These are phyloP conservation scores for Apodemus agrarius DNA, from an alignment of 2,797 vertebrate species.

Conservation along the genomic window DNA sequence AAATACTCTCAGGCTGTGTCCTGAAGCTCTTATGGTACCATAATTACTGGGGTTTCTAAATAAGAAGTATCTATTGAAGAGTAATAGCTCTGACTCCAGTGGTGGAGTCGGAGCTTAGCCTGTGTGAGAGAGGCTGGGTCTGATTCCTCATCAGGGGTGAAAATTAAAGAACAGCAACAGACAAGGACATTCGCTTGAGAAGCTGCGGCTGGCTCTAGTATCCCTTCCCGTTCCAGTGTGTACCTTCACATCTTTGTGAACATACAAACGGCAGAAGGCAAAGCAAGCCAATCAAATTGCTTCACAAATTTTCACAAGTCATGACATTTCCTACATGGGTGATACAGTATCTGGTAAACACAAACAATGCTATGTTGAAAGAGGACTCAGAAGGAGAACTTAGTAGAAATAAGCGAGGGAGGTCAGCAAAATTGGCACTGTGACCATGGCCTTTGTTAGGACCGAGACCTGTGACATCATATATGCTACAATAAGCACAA, in stretches of 20 bases:
- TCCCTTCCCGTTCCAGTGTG: not conserved
- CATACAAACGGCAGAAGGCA: conserved; percentile 20
- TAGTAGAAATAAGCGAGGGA: not conserved
- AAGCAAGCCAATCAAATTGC: conserved; percentile 34
- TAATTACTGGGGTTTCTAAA: not conserved
- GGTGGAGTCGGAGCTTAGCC: not conserved
- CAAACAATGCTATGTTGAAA: not conserved
- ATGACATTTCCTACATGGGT: conserved; percentile 2
- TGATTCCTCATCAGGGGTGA: not conserved
- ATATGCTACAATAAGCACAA: too few relatives aligned
- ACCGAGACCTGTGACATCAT: too few relatives aligned
- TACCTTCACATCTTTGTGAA: conserved; percentile 14
- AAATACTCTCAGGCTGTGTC: not conserved
- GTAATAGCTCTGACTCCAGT: not conserved
- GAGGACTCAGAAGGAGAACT: not conserved
- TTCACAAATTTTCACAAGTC: conserved; percentile 58
- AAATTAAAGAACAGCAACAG: not conserved
- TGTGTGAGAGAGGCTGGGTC: not conserved
- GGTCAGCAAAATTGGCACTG: not conserved
- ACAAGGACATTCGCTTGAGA: not conserved
- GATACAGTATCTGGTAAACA: conserved; percentile 36
- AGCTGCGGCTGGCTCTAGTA: not conserved
- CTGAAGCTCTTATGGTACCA: not conserved
- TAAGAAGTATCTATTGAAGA: not conserved
- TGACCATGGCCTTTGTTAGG: not conserved